A percentile compares a stretch with the other conserved stretches of the same genome.
phyloP scores from a whole-genome alignment of 2,888 invertebrate species.

The Macrophya alboannulata region DNA sequence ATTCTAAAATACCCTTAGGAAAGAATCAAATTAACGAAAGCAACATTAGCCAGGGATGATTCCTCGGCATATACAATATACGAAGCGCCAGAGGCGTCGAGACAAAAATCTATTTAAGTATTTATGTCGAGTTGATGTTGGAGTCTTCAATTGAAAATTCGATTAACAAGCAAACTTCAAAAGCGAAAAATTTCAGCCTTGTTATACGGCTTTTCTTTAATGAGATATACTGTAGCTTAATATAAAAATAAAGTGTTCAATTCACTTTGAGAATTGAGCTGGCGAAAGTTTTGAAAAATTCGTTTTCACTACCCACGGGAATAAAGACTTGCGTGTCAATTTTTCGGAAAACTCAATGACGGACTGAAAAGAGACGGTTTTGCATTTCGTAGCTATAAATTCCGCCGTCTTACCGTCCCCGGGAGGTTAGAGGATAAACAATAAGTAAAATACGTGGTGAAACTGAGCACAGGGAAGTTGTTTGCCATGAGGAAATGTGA shows the following conservation, averaged over 20 bases:
- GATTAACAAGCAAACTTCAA: constrained; percentile 7
- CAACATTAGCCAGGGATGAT: constrained; percentile 37
- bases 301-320: background rate
- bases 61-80: background rate
- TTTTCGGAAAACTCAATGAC: background rate
- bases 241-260: background rate
- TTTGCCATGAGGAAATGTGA: background rate
- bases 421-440: background rate
- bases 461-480: constrained; percentile 1
- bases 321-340: background rate
- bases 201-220: background rate
- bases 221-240: background rate
- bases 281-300: background rate
- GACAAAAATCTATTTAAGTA: constrained; percentile 28
- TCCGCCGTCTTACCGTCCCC: background rate
- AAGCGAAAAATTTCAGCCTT: background rate
- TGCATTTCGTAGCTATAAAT: background rate
- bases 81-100: background rate
- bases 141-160: background rate
- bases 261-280: constrained; percentile 1
- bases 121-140: background rate
- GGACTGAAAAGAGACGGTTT: background rate
- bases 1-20: constrained; percentile 24
- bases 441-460: constrained; percentile 5
- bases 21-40: constrained; percentile 43